Base-by-base conservation (phyloP, 2,113 vertebrate genomes). In the Pterocles orientalis region DNA sequence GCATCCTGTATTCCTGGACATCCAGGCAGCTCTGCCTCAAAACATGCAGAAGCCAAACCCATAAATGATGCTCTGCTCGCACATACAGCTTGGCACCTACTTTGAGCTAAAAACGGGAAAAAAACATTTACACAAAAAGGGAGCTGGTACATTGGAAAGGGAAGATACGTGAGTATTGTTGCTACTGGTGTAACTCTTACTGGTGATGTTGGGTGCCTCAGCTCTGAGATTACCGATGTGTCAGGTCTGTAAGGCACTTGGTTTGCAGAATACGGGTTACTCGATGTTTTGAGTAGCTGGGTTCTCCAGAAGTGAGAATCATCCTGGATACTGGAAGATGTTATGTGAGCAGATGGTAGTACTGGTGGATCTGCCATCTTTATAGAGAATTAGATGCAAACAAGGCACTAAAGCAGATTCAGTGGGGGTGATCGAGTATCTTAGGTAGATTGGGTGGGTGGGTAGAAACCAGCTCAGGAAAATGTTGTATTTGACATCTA, bases 41-140 rank as follows among this genome's bases (percentile, higher is more conserved):
- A 84, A 43, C 9, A 26, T 7, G 18, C 7, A 36, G 12, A 20
- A 66, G 34, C 3, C 36, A 85, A 84, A 50, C 25, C 34, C 4
- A 12, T 26, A 36, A n/a, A 25, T 8, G 14, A 19, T 8, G 19
- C 2, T 47, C 10, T 34, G 13, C 28, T 76, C 28, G 75, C 12
- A 36, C 10, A 21, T 6, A 28, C 7, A 36, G 7, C 17, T 62
- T 0, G 0, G 15, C 16, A 68, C 9, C 18, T 24, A 13, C 12
- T 66, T 73, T 50, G 19, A 84, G 14, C 31, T 60, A 7, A 54
- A 50, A 66, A 3, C 14, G 2, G 45, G 20, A 23, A 62, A 26
- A 11, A 77, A 7, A 1, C 3, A 0, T 16, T 62, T 69, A 14
- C 45, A 57, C 8, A 60, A 65, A 54, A 26, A 64, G 15, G 29